Conservation (phyloP, 1,140 invertebrate species). For the Lepidurus couesii region DNA sequence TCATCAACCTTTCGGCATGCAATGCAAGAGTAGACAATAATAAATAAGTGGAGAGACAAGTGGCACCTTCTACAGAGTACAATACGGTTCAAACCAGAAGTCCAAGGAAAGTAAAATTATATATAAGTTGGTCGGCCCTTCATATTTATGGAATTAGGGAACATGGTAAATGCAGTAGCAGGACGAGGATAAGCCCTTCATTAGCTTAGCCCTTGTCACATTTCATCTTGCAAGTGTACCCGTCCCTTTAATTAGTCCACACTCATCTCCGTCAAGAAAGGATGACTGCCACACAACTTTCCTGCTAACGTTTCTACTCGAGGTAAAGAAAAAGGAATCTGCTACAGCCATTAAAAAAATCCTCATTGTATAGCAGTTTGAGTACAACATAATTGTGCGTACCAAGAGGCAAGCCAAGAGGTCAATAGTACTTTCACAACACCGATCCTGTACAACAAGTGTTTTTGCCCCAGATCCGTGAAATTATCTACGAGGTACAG, state of each 20-base stretch:
- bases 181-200: not conserved
- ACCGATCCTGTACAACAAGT: not conserved
- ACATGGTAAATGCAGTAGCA: not conserved
- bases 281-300: not conserved
- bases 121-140: not conserved
- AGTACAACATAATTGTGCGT: too few species aligned
- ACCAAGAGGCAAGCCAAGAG: too few species aligned
- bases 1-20: not conserved
- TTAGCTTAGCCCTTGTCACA: not conserved
- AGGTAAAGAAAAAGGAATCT: too few species aligned
- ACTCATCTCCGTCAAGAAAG: not conserved
- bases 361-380: too few species aligned
- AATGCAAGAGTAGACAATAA: not conserved
- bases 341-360: too few species aligned
- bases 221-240: not conserved
- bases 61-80: not conserved
- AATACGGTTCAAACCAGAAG: not conserved
- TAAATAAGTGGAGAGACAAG: not conserved
- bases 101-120: not conserved
- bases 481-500: not conserved
- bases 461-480: not conserved
- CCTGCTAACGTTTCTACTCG: not conserved
- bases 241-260: conserved; percentile 19
- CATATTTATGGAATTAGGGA: not conserved
- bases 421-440: too few species aligned